These are phyloP conservation scores for Chesias legatella DNA, from an alignment of 2,888 invertebrate species.

Conservation along the genomic window DNA sequence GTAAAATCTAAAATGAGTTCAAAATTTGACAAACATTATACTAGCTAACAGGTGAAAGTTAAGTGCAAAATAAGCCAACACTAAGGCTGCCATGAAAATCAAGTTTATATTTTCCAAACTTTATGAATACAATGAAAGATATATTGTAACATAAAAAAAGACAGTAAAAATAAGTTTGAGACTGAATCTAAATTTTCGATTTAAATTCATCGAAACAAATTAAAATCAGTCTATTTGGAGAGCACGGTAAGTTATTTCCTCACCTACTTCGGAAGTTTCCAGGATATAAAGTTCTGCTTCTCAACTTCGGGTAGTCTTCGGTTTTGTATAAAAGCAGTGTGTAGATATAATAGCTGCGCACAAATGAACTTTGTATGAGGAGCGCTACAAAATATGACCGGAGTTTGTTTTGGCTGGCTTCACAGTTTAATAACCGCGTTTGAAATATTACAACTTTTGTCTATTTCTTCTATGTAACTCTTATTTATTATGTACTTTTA, in stretches of 20 bases:
- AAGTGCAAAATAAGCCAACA: too few species aligned
- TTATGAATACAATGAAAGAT: too few species aligned
- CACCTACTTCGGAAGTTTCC: slow-evolving; percentile 20
- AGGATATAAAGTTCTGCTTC: slow-evolving; percentile 20
- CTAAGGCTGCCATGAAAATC: too few species aligned
- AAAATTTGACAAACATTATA: too few species aligned
- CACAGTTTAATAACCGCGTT: too few species aligned
- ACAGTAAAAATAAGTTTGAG: slow-evolving; percentile 6
- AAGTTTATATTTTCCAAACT: too few species aligned
- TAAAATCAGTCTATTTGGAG: slow-evolving; percentile 23
- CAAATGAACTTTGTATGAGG: slow-evolving; percentile 8
- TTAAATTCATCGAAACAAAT: slow-evolving; percentile 19
- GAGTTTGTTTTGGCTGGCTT: neutral
- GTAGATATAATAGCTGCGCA: slow-evolving; percentile 12
- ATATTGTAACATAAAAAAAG: slow-evolving; percentile 1
- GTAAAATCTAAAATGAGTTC: too few species aligned
- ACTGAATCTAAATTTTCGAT: slow-evolving; percentile 8
- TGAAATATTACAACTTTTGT: too few species aligned
- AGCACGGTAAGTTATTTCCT: slow-evolving; percentile 20
- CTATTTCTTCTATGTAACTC: too few species aligned
- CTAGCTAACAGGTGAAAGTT: too few species aligned
- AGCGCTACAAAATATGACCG: neutral
- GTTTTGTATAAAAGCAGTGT: slow-evolving; percentile 15
- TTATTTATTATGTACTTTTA: too few species aligned
- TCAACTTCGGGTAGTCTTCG: slow-evolving; percentile 12